Percentiles rank a stretch among this genome's conserved stretches.
Conservation (phyloP, 2,888 invertebrate genomes). For the Busseola fusca region DNA sequence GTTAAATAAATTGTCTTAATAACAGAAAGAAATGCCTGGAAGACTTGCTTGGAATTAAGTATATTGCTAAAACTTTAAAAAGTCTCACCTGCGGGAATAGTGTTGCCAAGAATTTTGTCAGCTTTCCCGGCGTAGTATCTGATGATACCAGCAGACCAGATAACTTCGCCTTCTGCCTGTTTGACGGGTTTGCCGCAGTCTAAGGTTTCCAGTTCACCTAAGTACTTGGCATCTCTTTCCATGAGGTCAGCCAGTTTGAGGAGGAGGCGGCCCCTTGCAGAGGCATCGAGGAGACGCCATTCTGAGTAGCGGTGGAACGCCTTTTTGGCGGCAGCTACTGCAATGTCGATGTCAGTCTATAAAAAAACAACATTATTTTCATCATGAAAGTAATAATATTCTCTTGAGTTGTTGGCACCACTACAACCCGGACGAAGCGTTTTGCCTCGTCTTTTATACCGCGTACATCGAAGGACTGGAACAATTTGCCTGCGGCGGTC, state of each 20-base stretch:
- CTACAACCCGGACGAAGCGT: no score
- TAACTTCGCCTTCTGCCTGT: conserved; percentile 91
- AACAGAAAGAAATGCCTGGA: not conserved
- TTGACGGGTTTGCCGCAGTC: conserved; percentile 97
- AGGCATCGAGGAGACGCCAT: conserved; percentile 95
- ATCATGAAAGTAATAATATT: not conserved
- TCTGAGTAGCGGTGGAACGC: conserved; percentile 93
- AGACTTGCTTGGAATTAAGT: not conserved
- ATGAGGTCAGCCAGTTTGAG: conserved; percentile 92
- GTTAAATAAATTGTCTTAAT: not conserved
- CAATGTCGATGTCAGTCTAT: conserved; percentile 93
- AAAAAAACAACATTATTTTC: not conserved
- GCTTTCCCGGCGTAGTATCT: conserved; percentile 97
- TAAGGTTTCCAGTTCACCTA: conserved; percentile 96
- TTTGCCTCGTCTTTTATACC: no score
- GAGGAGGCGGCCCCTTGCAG: conserved; percentile 93
- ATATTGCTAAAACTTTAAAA: not conserved
- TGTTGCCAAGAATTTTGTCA: conserved; percentile 94
- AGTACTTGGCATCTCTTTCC: conserved; percentile 91
- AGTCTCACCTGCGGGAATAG: conserved; percentile 90
- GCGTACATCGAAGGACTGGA: no score
- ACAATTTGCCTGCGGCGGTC: no score
- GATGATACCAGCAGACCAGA: conserved; percentile 89
- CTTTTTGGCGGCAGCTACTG: conserved; percentile 93
- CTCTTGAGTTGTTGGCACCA: no score